Conservation (phyloP, 2,113 vertebrate genomes). For the Corythaeola cristata region DNA sequence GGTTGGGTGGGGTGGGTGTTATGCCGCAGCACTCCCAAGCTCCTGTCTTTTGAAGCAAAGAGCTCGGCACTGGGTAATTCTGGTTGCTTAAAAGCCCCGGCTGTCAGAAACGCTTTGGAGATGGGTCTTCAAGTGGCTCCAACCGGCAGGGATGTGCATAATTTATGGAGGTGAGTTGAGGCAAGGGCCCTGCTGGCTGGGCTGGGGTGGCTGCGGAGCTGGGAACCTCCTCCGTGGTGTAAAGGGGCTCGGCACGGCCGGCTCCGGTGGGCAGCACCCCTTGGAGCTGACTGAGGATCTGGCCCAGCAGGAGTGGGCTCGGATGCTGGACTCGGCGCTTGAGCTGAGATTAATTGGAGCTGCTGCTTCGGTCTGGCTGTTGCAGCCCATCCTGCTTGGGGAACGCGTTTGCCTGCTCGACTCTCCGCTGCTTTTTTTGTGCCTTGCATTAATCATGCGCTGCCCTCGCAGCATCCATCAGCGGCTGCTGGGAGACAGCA, state of each 20-base stretch:
- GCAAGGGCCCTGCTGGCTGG: neutral
- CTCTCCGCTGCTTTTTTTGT: constrained; percentile 25
- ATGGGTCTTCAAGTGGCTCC: constrained; percentile 46
- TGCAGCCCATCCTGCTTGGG: constrained; percentile 26
- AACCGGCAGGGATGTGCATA: constrained; percentile 29
- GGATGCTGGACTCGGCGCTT: neutral
- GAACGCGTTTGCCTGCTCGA: constrained; percentile 11
- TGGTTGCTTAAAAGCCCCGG: constrained; percentile 61
- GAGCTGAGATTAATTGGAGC: neutral
- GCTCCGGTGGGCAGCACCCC: neutral
- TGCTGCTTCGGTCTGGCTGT: neutral
- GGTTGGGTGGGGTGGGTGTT: neutral
- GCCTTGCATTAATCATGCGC: constrained; percentile 44
- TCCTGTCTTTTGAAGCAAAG: neutral
- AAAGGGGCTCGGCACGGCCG: accelerated
- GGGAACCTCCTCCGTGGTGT: neutral
- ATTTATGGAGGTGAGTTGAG: constrained; percentile 60
- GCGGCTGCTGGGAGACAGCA: neutral
- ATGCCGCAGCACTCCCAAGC: neutral
- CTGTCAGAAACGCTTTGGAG: constrained; percentile 69
- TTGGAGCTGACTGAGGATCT: neutral
- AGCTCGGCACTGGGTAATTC: constrained; percentile 29
- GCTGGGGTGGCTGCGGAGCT: neutral
- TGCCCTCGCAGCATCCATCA: neutral
- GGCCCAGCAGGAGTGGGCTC: neutral